Conservation (phyloP, 1,140 invertebrate genomes). For the Trichonephila clavata region DNA sequence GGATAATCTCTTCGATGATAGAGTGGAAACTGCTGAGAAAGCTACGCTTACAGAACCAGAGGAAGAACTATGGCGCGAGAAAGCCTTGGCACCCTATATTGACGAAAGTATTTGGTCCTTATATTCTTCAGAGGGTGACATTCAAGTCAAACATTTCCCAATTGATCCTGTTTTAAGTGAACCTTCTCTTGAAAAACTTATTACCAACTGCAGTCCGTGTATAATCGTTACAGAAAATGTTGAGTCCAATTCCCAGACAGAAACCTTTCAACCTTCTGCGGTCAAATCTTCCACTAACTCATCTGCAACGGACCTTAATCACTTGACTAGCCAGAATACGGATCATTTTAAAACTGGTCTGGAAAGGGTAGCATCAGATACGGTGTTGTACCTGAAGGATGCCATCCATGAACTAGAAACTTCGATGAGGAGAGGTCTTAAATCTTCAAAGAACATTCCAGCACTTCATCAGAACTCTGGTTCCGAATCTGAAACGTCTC, state of each 20-base stretch:
- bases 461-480: constrained; percentile 59
- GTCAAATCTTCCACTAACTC: constrained; percentile 15
- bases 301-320: not conserved
- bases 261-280: not conserved
- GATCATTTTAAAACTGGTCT: constrained; percentile 41
- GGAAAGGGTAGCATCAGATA: constrained; percentile 67
- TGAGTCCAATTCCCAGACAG: not conserved
- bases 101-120: constrained; percentile 74
- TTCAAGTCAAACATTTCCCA: constrained; percentile 67
- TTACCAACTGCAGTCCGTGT: constrained; percentile 52
- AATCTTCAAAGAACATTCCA: constrained; percentile 69
- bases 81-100: constrained; percentile 64
- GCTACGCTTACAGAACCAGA: constrained; percentile 76
- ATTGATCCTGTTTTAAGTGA: constrained; percentile 42
- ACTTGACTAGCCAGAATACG: not conserved
- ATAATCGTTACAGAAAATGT: constrained; percentile 52
- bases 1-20: constrained; percentile 57
- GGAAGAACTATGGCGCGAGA: constrained; percentile 69
- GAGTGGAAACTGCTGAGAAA: constrained; percentile 77
- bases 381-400: constrained; percentile 65
- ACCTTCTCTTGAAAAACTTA: constrained; percentile 64
- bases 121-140: constrained; percentile 69
- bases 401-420: constrained; percentile 63
- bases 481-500: constrained; percentile 61
- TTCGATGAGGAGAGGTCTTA: constrained; percentile 54